phyloP scores from a whole-genome alignment of 2,113 vertebrate genomes.

The Mobula hypostoma region DNA sequence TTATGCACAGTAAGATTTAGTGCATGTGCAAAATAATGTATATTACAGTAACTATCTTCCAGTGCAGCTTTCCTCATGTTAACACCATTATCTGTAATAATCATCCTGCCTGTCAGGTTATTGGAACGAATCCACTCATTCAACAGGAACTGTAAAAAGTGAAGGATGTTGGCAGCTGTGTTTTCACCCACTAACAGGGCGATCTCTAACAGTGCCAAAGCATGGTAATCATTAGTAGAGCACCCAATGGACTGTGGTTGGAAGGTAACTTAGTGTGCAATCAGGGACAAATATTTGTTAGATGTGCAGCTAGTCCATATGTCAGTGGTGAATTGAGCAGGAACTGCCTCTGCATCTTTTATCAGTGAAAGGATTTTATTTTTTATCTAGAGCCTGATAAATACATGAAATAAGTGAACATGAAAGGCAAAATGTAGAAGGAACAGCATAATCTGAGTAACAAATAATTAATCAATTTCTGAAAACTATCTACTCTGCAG shows the following conservation, averaged over 20 bases:
- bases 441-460: background rate
- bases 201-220: conserved; percentile 26
- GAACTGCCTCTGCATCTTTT: conserved; percentile 25
- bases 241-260: conserved; percentile 34
- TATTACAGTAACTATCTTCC: conserved; percentile 35
- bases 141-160: conserved; percentile 37
- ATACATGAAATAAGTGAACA: conserved; percentile 19
- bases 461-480: conserved; percentile 30
- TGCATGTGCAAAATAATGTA: conserved; percentile 28
- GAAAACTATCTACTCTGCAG: background rate
- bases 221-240: conserved; percentile 36
- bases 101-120: conserved; percentile 37
- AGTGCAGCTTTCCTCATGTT: conserved; percentile 35
- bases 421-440: conserved; percentile 12
- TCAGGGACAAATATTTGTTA: conserved; percentile 37
- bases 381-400: conserved; percentile 13
- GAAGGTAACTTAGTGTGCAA: conserved; percentile 36
- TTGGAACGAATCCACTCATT: conserved; percentile 37
- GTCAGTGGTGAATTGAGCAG: conserved; percentile 8
- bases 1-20: conserved; percentile 33
- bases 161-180: conserved; percentile 37
- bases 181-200: conserved; percentile 32
- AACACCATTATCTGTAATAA: conserved; percentile 38
- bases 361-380: conserved; percentile 16
- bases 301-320: conserved; percentile 32